Base-by-base conservation (phyloP, 2,797 vertebrate species). In the Alca torda region DNA sequence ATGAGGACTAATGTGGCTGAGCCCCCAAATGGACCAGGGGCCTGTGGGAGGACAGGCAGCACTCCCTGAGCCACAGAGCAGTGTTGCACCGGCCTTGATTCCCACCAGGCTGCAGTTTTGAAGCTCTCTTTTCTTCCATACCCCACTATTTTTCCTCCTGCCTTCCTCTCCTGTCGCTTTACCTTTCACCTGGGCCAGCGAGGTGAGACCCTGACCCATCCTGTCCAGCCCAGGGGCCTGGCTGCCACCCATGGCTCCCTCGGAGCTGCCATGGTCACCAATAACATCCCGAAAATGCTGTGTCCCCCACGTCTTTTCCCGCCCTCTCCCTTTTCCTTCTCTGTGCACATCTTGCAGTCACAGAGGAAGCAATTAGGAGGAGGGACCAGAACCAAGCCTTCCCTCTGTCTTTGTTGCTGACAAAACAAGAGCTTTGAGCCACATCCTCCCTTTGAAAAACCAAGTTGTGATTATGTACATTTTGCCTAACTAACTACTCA, bases 401-500 rank as follows among this genome's bases (percentile, higher is more conserved):
- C 69, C 45, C n/a, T 94, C 81, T 87, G n/a, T 28, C 77, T 95
- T 78, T 64, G 51, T 37, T 86, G 46, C 45, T 84, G 54, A 88
- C 37, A 90, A 94, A 94, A 91, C 15, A 84, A 45, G 57, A 75
- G 33, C 63, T 96, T 90, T 39, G 85, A 92, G 80, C 73, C 80
- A 86, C 57, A 86, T 88, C 83, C 57, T 93, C 35, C 53, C 88
- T 88, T 63, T 69, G 73, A 91, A 87, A 84, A 90, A 74, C 1
- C n/a, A 78, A 50, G 45, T 25, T 67, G 24, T 60, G 60, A 57
- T 53, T 48, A 43, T 56, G 30, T 39, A 18, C 6, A 1, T 78
- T 89, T 91, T 65, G 41, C 83, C 67, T 69, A 81, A 86, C 54
- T 69, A 70, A 39, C 39, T 39, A 39, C 83, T 84, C 50, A 26